phyloP scores from a whole-genome alignment of 2,113 vertebrate genomes.

The Alethe castanea region DNA sequence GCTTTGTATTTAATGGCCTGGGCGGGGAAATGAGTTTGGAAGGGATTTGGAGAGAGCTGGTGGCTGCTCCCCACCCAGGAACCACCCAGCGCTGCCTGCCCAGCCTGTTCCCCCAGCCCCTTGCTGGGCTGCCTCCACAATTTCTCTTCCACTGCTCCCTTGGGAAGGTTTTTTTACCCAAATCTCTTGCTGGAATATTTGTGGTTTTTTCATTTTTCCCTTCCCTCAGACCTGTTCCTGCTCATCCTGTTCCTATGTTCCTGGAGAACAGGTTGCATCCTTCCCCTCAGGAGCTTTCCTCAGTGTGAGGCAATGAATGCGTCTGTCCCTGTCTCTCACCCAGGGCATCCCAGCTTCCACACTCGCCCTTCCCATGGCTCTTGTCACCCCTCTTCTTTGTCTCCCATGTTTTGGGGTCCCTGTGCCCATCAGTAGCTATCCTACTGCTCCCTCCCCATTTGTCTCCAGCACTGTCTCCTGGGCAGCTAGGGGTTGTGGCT shows the following conservation, averaged over 20 bases:
- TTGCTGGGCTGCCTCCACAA: not conserved
- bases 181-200: constrained; percentile 17
- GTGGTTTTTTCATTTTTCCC: not conserved
- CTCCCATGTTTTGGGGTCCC: not conserved
- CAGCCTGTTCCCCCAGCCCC: constrained; percentile 17
- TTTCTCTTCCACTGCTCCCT: not conserved
- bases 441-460: not conserved
- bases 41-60: not conserved
- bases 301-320: rapidly evolving
- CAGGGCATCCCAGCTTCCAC: not conserved
- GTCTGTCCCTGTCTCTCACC: not conserved
- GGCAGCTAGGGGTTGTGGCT: rapidly evolving
- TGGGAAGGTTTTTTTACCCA: constrained; percentile 49
- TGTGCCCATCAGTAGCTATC: not conserved
- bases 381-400: not conserved
- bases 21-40: not conserved
- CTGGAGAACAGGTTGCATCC: not conserved
- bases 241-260: not conserved
- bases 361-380: rapidly evolving
- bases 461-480: not conserved
- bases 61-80: not conserved
- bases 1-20: not conserved
- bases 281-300: not conserved
- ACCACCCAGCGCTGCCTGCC: not conserved
- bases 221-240: not conserved